These are phyloP conservation scores for Ciconia nigra DNA, from an alignment of 2,797 vertebrate species.

Conservation along the genomic window DNA sequence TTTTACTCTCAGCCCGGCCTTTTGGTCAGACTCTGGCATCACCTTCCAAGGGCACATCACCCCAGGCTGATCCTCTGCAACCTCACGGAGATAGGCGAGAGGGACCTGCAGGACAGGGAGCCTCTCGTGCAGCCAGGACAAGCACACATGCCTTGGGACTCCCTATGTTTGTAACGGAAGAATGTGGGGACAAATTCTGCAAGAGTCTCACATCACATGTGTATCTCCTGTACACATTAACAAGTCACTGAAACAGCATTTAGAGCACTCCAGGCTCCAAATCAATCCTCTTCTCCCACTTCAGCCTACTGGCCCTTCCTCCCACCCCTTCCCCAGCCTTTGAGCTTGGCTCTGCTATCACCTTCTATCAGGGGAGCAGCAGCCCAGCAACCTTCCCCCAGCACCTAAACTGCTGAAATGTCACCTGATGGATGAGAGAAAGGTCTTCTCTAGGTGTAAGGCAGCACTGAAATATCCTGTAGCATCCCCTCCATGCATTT, in stretches of 20 bases:
- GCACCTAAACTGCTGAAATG: background rate
- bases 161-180: background rate
- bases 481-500: accelerated
- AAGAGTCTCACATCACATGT: accelerated
- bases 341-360: background rate
- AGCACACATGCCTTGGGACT: accelerated
- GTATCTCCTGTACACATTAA: background rate
- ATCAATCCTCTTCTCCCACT: background rate
- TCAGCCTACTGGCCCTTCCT: background rate
- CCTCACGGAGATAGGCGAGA: accelerated
- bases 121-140: background rate
- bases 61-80: background rate
- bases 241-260: background rate
- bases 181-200: background rate
- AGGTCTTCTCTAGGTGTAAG: background rate
- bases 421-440: background rate
- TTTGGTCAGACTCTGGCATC: background rate
- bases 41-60: background rate
- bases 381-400: background rate
- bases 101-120: background rate
- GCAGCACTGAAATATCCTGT: background rate
- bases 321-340: background rate
- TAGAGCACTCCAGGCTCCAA: background rate
- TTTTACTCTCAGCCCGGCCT: background rate
- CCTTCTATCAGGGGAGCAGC: background rate